Conservation (phyloP, 2,888 invertebrate genomes). For the Brenthis daphne region DNA sequence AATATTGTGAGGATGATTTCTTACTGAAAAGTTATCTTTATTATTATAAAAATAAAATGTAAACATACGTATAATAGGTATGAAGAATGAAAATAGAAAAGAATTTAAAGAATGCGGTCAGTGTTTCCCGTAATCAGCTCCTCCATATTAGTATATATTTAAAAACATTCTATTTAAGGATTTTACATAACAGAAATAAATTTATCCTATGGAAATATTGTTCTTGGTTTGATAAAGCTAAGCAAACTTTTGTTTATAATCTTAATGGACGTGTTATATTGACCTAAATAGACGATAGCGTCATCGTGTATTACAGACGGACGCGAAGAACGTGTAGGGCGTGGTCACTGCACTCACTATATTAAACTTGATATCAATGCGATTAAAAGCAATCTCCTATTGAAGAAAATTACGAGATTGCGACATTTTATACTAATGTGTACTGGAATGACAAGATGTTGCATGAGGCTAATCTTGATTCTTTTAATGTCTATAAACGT, state of each 20-base stretch:
- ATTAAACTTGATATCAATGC: slow-evolving; percentile 31
- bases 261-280: slow-evolving; percentile 68
- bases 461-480: too few relatives aligned
- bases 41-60: too few relatives aligned
- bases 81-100: too few relatives aligned
- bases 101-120: too few relatives aligned
- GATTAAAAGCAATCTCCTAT: slow-evolving; percentile 17
- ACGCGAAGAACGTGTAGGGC: slow-evolving; percentile 56
- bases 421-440: slow-evolving; percentile 4
- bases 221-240: background rate
- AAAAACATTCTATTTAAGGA: too few relatives aligned
- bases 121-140: too few relatives aligned
- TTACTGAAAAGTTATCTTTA: too few relatives aligned
- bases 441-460: background rate
- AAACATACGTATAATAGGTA: too few relatives aligned
- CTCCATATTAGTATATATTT: too few relatives aligned
- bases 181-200: too few relatives aligned
- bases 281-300: slow-evolving; percentile 74
- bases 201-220: slow-evolving; percentile 1
- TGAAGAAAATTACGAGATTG: slow-evolving; percentile 7
- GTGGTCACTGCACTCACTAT: slow-evolving; percentile 56
- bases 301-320: slow-evolving; percentile 57
- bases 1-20: too few relatives aligned
- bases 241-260: slow-evolving; percentile 50
- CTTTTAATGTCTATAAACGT: too few relatives aligned